These are phyloP conservation scores for Cotesia chilonis DNA, from an alignment of 1,140 invertebrate species.

Conservation along the genomic window DNA sequence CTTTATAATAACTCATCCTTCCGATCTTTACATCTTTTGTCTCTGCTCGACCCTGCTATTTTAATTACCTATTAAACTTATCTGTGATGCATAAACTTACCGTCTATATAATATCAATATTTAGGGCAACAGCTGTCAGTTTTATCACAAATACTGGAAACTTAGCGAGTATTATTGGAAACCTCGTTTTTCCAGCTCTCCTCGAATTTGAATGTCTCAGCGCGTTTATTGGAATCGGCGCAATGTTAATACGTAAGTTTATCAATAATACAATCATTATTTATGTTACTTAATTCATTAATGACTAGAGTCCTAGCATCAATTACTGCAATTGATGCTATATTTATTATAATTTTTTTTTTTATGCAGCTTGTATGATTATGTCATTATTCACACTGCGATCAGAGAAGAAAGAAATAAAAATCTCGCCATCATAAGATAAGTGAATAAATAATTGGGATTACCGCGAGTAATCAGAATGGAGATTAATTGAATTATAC, in stretches of 20 bases:
- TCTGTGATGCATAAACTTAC: background rate
- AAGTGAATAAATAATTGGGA: background rate
- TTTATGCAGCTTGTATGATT: slow-evolving; percentile 44
- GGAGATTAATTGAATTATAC: too few species aligned
- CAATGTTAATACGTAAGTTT: slow-evolving; percentile 52
- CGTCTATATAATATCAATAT: background rate
- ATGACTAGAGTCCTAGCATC: background rate
- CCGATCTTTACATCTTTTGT: background rate
- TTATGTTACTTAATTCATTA: background rate
- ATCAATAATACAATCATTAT: slow-evolving; percentile 12
- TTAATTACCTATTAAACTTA: slow-evolving; percentile 6
- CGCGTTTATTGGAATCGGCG: slow-evolving; percentile 55
- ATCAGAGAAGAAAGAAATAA: slow-evolving; percentile 34
- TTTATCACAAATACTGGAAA: slow-evolving; percentile 54
- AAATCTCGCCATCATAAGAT: slow-evolving; percentile 19
- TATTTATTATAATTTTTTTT: slow-evolving; percentile 30
- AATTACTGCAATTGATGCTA: background rate
- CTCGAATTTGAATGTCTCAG: slow-evolving; percentile 48
- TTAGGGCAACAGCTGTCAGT: slow-evolving; percentile 50
- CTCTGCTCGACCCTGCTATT: background rate
- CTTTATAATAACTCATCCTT: slow-evolving; percentile 26
- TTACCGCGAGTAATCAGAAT: background rate
- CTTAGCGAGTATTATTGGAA: slow-evolving; percentile 54
- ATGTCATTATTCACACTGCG: slow-evolving; percentile 45
- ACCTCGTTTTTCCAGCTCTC: slow-evolving; percentile 56